Evolutionary conservation across 2,797 vertebrate genomes (phyloP).

Genomic region (Gephyroberyx darwinii): DNA sequence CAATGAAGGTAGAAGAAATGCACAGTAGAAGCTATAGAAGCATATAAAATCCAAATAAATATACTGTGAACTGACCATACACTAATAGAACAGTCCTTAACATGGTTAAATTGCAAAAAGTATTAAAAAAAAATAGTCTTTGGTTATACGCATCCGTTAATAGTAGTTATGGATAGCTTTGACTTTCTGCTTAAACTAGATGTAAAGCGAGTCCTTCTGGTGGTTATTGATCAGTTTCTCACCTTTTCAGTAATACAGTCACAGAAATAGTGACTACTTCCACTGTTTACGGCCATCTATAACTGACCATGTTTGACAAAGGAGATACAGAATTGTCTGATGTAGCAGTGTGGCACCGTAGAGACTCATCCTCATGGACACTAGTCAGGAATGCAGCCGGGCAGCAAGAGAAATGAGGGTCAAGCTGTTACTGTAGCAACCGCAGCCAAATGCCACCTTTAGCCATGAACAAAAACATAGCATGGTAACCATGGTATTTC

Average conservation of each 20-base stretch:
- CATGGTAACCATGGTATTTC: too few species aligned
- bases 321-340: background rate
- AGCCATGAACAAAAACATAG: too few species aligned
- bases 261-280: too few species aligned
- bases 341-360: background rate
- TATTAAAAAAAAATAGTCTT: too few species aligned
- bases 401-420: background rate
- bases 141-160: background rate
- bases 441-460: background rate
- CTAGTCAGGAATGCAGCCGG: background rate
- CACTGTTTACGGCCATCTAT: too few species aligned
- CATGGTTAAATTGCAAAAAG: background rate
- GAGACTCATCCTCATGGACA: background rate
- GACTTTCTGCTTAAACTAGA: background rate
- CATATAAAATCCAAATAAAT: background rate
- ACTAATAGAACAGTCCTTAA: background rate
- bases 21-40: too few species aligned
- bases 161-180: background rate
- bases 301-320: too few species aligned
- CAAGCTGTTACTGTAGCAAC: conserved; percentile 2
- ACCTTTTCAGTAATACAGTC: too few species aligned
- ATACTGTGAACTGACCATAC: background rate
- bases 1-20: too few species aligned
- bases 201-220: too few species aligned
- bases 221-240: too few species aligned